Evolutionary conservation across 2,113 vertebrate genomes (phyloP), one percentile per base, ranked within the genome.

Genomic region (Crotalus horridus): DNA sequence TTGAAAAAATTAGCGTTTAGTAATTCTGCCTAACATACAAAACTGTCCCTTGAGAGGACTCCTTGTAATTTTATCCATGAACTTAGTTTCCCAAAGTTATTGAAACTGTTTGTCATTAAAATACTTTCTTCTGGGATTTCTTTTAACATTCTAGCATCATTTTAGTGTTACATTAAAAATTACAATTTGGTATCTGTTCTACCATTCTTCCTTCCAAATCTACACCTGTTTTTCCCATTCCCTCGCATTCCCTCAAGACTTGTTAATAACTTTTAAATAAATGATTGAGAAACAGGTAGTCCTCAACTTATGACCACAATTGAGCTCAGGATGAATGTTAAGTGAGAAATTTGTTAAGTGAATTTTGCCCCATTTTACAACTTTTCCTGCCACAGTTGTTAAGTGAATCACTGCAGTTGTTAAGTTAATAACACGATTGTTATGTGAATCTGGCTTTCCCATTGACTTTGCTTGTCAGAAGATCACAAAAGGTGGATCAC

Each of bases 251-350:
- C 94, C 94, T 95, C 29, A 64, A 92, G 88, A 93, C 94, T 94
- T 87, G 91, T 54, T 51, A 92, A 53, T 94, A 92, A 94, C 87
- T 88, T 96, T 96, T 88, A 95, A 95, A 89, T 61, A 91, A 95
- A 96, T 96, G 92, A 96, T 96, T 96, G 96, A 93, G 86, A 56
- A 58, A 69, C 61, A 69, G 29, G 4, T n/a, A n/a, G 11, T 69
- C 29, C 61, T 64, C 26, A 69, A 69, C 1, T 69, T 69, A 69
- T 4, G 1, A 69, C 4, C 12, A 69, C 12, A n/a, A 69, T 15
- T 69, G 29, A 69, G 4, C 26, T 64, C 3, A 29, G 61, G 11
- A 64, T 9, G 48, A 51, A 51, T 69, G 29, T 69, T n/a, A 69
- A 69, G 61, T 69, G 61, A 69, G 29, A 69, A 15, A 69, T n/a